These are phyloP conservation scores for Chionomys nivalis DNA, from an alignment of 2,113 vertebrate species.

Conservation along the genomic window DNA sequence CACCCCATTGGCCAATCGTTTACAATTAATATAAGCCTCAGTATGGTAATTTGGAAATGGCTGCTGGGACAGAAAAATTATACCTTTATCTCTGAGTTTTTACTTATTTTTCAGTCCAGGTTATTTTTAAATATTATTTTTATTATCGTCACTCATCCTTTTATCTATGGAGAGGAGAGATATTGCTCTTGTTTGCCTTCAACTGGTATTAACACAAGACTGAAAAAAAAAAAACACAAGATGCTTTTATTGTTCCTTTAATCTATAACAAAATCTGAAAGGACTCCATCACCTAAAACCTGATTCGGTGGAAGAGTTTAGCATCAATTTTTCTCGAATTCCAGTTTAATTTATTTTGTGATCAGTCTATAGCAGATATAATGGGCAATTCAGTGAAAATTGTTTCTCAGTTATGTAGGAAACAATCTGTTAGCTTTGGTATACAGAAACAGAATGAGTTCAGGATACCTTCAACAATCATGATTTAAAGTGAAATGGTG, in stretches of 20 bases:
- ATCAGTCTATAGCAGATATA: constrained; percentile 31
- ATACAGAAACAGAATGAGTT: background rate
- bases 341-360: constrained; percentile 60
- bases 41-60: no score
- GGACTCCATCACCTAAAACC: constrained; percentile 26
- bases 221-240: background rate
- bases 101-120: background rate
- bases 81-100: background rate
- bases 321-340: constrained; percentile 32
- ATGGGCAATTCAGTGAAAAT: constrained; percentile 56
- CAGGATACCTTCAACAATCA: background rate
- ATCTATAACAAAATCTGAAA: constrained; percentile 11
- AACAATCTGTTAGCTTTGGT: constrained; percentile 66
- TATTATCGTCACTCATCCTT: background rate
- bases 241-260: background rate
- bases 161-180: background rate
- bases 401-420: constrained; percentile 62
- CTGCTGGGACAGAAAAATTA: no score
- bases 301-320: constrained; percentile 51
- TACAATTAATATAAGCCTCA: no score
- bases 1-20: no score
- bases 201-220: background rate
- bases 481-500: constrained; percentile 9
- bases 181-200: background rate
- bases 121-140: background rate